Conservation (phyloP, 2,888 invertebrate genomes). For the Eremobia ochroleuca region DNA sequence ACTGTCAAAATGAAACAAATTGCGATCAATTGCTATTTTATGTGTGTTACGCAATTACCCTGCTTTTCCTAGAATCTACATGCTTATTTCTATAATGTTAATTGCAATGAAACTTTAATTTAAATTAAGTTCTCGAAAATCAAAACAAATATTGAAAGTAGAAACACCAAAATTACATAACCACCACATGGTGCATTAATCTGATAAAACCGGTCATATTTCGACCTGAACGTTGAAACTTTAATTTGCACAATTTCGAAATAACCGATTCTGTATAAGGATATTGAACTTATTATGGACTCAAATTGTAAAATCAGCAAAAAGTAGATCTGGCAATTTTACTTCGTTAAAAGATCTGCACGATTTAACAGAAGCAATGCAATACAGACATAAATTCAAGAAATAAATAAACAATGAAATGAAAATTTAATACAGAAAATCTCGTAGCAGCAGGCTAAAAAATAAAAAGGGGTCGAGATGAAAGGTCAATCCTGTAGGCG, state of each 20-base stretch:
- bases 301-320: constrained; percentile 10
- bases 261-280: constrained; percentile 26
- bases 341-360: constrained; percentile 11
- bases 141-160: constrained; percentile 13
- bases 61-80: neutral
- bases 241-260: constrained; percentile 33
- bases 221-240: constrained; percentile 14
- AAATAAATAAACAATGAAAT: constrained; percentile 46
- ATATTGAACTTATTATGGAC: constrained; percentile 33
- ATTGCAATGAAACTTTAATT: neutral
- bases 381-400: constrained; percentile 8
- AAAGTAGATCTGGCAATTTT: constrained; percentile 7
- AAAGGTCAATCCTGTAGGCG: constrained; percentile 56
- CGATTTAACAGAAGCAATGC: constrained; percentile 6
- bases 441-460: constrained; percentile 31
- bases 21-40: neutral
- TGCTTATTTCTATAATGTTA: neutral
- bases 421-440: constrained; percentile 24
- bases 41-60: neutral
- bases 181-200: constrained; percentile 22
- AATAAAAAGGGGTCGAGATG: constrained; percentile 42
- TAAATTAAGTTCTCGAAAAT: neutral
- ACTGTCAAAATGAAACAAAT: neutral
- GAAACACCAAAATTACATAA: constrained; percentile 27
- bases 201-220: constrained; percentile 41